Evolutionary conservation across 2,888 invertebrate genomes (phyloP).

Genomic region (Gastrophysa polygoni): DNA sequence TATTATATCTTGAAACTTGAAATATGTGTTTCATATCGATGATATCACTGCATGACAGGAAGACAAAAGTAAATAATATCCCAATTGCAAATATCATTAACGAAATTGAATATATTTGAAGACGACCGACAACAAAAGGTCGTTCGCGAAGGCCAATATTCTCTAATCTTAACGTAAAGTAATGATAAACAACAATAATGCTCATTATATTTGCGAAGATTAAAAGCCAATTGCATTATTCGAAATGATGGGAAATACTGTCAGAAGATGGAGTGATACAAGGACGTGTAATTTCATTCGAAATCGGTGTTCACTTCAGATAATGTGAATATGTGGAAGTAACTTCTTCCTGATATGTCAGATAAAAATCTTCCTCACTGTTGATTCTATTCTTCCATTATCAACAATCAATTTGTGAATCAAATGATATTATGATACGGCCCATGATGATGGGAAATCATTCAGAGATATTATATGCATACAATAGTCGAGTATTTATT

Average conservation of each 20-base stretch:
- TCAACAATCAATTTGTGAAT: background rate
- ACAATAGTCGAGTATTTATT: no score
- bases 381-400: background rate
- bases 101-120: slow-evolving; percentile 15
- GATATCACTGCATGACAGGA: slow-evolving; percentile 2
- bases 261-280: background rate
- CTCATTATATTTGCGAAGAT: slow-evolving; percentile 11
- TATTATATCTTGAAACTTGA: background rate
- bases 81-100: slow-evolving; percentile 1
- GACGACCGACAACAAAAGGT: slow-evolving; percentile 20
- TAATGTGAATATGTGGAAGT: background rate
- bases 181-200: slow-evolving; percentile 17
- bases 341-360: background rate
- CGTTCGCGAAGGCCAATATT: slow-evolving; percentile 14
- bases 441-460: no score
- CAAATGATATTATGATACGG: no score
- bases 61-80: slow-evolving; percentile 2
- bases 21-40: background rate
- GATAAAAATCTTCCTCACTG: background rate
- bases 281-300: background rate
- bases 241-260: slow-evolving; percentile 1
- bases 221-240: slow-evolving; percentile 5
- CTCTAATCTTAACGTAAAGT: slow-evolving; percentile 9
- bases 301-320: background rate
- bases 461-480: no score